phyloP scores from a whole-genome alignment of 1,140 invertebrate genomes.

The Drosophila sturtevanti region DNA sequence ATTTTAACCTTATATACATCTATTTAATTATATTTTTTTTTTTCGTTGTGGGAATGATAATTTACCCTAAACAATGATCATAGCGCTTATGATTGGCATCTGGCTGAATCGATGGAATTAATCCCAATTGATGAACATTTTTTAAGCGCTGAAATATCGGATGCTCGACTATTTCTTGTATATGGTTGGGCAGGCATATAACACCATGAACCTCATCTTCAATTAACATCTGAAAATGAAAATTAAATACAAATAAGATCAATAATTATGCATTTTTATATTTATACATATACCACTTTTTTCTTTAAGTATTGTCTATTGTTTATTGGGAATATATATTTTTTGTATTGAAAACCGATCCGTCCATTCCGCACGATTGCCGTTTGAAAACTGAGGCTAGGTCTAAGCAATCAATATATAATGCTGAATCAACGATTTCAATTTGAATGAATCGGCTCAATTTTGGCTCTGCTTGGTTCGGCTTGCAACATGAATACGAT shows the following conservation, averaged over 20 bases:
- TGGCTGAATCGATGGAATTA: conserved; percentile 9
- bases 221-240: conserved; percentile 42
- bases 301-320: no score
- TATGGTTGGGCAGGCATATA: conserved; percentile 47
- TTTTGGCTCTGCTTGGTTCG: no score
- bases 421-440: no score
- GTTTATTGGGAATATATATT: no score
- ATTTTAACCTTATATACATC: no score
- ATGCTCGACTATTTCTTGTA: conserved; percentile 55
- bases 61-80: conserved; percentile 73
- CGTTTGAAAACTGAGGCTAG: no score
- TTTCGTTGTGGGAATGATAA: neutral
- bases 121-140: conserved; percentile 58
- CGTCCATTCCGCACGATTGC: no score
- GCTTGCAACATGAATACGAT: no score
- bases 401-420: no score
- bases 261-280: neutral
- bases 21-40: neutral
- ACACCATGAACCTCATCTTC: conserved; percentile 65
- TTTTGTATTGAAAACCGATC: no score
- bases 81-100: conserved; percentile 52
- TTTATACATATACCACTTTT: neutral
- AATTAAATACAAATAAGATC: neutral
- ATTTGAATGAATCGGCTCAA: no score
- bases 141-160: conserved; percentile 66